These are phyloP conservation scores for Calameuta pallipes DNA, from an alignment of 2,888 invertebrate genomes.

Conservation along the genomic window DNA sequence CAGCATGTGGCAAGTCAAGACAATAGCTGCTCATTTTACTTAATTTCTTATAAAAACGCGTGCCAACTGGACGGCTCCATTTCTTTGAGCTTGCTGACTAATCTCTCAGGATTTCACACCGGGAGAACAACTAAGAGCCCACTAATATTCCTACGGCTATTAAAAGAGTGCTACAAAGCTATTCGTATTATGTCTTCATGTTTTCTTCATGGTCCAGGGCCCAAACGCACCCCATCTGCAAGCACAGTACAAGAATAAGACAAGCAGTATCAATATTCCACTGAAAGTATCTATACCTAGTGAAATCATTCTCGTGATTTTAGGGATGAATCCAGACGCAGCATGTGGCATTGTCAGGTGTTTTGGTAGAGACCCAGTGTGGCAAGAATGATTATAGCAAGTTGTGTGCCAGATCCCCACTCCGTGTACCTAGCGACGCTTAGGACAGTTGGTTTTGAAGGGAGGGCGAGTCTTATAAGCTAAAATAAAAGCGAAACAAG, in stretches of 20 bases:
- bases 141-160: neutral
- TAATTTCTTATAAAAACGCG: neutral
- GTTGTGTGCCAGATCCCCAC: constrained; percentile 35
- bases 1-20: neutral
- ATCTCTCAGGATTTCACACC: neutral
- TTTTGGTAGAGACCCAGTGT: constrained; percentile 7
- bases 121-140: neutral
- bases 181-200: neutral
- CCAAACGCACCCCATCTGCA: neutral
- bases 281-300: constrained; percentile 27
- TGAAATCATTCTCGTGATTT: constrained; percentile 6
- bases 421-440: constrained; percentile 7
- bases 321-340: constrained; percentile 7
- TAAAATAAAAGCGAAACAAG: constrained; percentile 60
- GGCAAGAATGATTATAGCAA: constrained; percentile 32
- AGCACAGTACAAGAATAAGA: neutral
- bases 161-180: neutral
- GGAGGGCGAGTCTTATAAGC: constrained; percentile 47
- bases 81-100: neutral
- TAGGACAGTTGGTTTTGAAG: constrained; percentile 22
- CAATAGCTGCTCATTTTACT: neutral
- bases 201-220: neutral
- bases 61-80: neutral
- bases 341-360: constrained; percentile 23
- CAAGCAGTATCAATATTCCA: neutral